Evolutionary conservation across 2,797 vertebrate species (phyloP).

Genomic region (Muraenolepis orangiensis): DNA sequence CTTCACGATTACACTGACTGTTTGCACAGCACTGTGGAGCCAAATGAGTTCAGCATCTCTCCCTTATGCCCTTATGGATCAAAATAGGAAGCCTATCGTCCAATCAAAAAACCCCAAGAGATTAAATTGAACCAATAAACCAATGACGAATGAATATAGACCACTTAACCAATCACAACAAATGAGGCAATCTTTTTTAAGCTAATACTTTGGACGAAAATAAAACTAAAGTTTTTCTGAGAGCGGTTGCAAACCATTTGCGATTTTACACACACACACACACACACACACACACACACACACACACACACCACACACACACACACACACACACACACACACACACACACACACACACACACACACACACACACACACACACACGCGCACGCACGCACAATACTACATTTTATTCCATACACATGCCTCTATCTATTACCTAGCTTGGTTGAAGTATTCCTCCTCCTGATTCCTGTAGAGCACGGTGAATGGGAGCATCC

Average conservation of each 20-base stretch:
- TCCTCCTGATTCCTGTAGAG: slow-evolving; percentile 99
- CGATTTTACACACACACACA: neutral
- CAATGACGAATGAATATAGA: neutral
- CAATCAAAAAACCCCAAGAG: neutral
- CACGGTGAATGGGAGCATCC: slow-evolving; percentile 94
- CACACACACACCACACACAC: neutral
- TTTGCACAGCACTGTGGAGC: neutral
- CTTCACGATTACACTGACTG: neutral
- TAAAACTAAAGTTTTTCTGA: neutral
- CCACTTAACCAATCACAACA: no score
- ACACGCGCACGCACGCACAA: neutral
- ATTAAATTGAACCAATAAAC: neutral
- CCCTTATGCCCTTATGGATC: neutral
- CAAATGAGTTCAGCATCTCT: neutral
- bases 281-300: neutral
- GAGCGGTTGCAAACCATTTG: neutral
- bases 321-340: neutral
- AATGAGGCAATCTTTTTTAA: no score
- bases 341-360: neutral
- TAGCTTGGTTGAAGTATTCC: slow-evolving; percentile 93
- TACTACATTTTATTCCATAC: neutral
- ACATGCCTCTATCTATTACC: slow-evolving; percentile 67
- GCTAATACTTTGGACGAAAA: no score
- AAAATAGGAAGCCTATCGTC: neutral
- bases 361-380: no score